phyloP scores from a whole-genome alignment of 1,140 invertebrate genomes.

The Drosophila mojavensis region DNA sequence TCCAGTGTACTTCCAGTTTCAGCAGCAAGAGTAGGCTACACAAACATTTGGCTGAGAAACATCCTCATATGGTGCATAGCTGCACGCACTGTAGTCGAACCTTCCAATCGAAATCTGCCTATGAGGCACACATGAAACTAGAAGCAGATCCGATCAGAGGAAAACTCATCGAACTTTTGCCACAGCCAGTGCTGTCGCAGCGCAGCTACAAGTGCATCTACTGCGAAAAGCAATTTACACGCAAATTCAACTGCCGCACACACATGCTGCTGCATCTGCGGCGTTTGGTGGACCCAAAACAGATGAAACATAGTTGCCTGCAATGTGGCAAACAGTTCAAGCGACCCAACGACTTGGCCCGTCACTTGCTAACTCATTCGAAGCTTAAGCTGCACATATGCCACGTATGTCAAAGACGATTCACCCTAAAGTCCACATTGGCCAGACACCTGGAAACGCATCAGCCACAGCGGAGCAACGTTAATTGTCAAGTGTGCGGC shows the following conservation, averaged over 20 bases:
- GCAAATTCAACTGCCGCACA: slow-evolving; percentile 36
- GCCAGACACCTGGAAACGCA: slow-evolving; percentile 31
- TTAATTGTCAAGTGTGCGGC: slow-evolving; percentile 43
- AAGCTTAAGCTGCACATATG: slow-evolving; percentile 25
- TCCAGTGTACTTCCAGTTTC: not conserved
- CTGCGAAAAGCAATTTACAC: slow-evolving; percentile 9
- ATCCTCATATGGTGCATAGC: not conserved
- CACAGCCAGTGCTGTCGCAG: not conserved
- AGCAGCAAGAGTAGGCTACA: not conserved
- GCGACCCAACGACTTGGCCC: slow-evolving; percentile 15
- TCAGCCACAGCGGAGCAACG: not conserved
- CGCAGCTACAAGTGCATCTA: slow-evolving; percentile 39
- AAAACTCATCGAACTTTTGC: not conserved
- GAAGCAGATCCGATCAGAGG: not conserved
- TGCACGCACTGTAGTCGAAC: not conserved
- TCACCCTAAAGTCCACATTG: slow-evolving; percentile 26
- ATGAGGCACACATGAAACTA: not conserved
- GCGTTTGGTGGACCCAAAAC: not conserved
- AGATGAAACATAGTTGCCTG: not conserved
- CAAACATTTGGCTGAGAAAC: not conserved
- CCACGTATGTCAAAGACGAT: slow-evolving; percentile 20
- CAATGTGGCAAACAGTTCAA: slow-evolving; percentile 31
- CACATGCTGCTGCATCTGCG: slow-evolving; percentile 33
- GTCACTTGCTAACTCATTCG: slow-evolving; percentile 34
- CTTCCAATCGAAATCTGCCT: not conserved